A percentile compares a stretch with the other conserved stretches of the same genome.
These are phyloP conservation scores for Stratiolaelaps scimitus DNA, from an alignment of 1,140 invertebrate genomes.

Conservation along the genomic window DNA sequence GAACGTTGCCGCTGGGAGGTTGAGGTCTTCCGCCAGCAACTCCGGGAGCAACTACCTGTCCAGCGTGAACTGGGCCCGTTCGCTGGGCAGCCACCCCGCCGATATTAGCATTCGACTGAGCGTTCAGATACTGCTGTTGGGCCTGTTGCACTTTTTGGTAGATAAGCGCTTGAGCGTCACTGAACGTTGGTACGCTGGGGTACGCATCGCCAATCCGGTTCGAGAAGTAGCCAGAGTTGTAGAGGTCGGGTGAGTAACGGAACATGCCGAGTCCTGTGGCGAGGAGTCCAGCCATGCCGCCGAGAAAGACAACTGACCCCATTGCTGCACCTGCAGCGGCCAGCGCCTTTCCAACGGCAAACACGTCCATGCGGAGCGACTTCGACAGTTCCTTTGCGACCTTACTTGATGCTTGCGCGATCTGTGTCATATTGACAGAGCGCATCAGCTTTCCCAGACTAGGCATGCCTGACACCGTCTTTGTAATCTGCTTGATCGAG, in stretches of 20 bases:
- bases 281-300: conserved; percentile 25
- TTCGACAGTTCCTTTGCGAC: conserved; percentile 24
- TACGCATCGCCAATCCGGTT: conserved; percentile 11
- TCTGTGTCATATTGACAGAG: conserved; percentile 18
- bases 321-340: conserved; percentile 17
- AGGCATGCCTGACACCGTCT: conserved; percentile 21
- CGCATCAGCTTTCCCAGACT: conserved; percentile 5
- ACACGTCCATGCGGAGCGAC: conserved; percentile 18
- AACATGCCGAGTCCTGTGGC: conserved; percentile 25
- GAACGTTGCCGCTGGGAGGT: too few species aligned
- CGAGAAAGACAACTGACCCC: conserved; percentile 20
- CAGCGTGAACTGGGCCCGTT: neutral
- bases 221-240: conserved; percentile 22
- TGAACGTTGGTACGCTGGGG: conserved; percentile 2
- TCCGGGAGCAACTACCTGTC: neutral
- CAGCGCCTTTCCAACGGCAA: conserved; percentile 11
- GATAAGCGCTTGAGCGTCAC: conserved; percentile 11
- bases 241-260: conserved; percentile 24
- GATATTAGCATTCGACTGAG: neutral
- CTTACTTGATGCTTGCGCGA: conserved; percentile 6
- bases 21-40: neutral
- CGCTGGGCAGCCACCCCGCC: neutral
- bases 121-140: conserved; percentile 8
- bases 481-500: conserved; percentile 22
- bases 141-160: conserved; percentile 26